A percentile compares a stretch with the other conserved stretches of the same genome.
These are phyloP conservation scores for Macquaria australasica DNA, from an alignment of 2,113 vertebrate genomes.

Conservation along the genomic window DNA sequence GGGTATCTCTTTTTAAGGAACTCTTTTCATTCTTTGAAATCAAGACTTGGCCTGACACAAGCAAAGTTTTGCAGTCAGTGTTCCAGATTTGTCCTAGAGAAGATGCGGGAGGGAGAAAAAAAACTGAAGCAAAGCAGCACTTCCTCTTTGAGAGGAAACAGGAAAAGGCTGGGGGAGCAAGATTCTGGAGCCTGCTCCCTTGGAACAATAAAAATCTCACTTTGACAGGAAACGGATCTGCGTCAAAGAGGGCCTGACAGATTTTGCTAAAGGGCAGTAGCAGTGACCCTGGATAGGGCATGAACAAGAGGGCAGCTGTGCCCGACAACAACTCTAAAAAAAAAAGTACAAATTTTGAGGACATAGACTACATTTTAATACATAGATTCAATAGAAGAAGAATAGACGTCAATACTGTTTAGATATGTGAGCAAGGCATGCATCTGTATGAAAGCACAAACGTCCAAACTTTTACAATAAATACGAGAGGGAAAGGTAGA, in stretches of 20 bases:
- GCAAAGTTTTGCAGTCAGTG: slow-evolving; percentile 43
- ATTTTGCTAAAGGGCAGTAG: slow-evolving; percentile 83
- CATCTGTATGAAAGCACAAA: neutral
- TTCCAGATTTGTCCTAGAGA: slow-evolving; percentile 78
- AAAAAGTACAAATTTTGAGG: slow-evolving; percentile 2
- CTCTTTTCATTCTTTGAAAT: slow-evolving; percentile 81
- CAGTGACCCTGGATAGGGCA: slow-evolving; percentile 85
- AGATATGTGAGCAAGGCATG: neutral
- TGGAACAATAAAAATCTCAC: slow-evolving; percentile 93
- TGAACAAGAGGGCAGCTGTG: slow-evolving; percentile 63
- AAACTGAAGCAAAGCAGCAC: slow-evolving; percentile 71
- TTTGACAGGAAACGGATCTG: slow-evolving; percentile 92
- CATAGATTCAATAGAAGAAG: neutral
- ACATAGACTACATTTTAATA: neutral
- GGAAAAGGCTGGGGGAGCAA: slow-evolving; percentile 90
- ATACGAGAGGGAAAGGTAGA: neutral
- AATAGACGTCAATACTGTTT: neutral
- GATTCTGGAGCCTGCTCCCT: slow-evolving; percentile 86
- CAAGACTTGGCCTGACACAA: slow-evolving; percentile 57
- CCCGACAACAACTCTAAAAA: slow-evolving; percentile 46
- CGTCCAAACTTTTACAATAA: neutral
- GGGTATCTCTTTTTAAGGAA: slow-evolving; percentile 67
- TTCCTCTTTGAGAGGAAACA: slow-evolving; percentile 93
- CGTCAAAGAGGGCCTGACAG: slow-evolving; percentile 89
- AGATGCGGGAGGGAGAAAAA: slow-evolving; percentile 38